A percentile compares a stretch with the other conserved stretches of the same genome.
phyloP scores from a whole-genome alignment of 1,140 invertebrate genomes.

The Cyclina sinensis region DNA sequence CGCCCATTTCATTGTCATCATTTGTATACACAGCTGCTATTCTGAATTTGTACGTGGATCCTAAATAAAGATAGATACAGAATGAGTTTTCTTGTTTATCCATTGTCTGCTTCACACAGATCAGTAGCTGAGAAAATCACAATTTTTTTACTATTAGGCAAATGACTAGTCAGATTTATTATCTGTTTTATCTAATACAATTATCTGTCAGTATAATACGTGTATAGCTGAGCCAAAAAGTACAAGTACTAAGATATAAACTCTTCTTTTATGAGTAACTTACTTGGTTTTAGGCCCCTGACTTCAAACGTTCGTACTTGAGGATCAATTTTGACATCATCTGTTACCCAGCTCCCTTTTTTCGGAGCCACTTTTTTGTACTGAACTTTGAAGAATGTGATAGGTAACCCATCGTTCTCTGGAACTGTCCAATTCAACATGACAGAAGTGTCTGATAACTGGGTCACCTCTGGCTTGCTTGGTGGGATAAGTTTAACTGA shows the following conservation, averaged over 20 bases:
- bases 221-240: too few relatives aligned
- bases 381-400: conserved; percentile 97
- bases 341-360: conserved; percentile 91
- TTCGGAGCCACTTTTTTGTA: conserved; percentile 90
- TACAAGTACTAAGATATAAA: too few relatives aligned
- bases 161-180: too few relatives aligned
- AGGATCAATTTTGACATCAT: conserved; percentile 93
- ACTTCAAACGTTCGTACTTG: conserved; percentile 93
- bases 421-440: conserved; percentile 96
- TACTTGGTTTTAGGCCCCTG: conserved; percentile 90
- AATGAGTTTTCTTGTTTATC: too few relatives aligned
- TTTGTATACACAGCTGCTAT: conserved; percentile 89
- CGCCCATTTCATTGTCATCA: conserved; percentile 95
- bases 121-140: too few relatives aligned
- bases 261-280: conserved; percentile 18
- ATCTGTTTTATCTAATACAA: too few relatives aligned
- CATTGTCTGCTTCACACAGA: too few relatives aligned
- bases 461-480: conserved; percentile 93
- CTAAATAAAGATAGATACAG: too few relatives aligned
- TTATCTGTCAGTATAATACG: too few relatives aligned
- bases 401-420: conserved; percentile 92
- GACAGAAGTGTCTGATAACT: conserved; percentile 94
- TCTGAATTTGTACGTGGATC: conserved; percentile 63
- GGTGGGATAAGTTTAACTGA: conserved; percentile 93
- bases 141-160: too few relatives aligned